phyloP scores from a whole-genome alignment of 1,140 invertebrate genomes.

The Bicyclus anynana region DNA sequence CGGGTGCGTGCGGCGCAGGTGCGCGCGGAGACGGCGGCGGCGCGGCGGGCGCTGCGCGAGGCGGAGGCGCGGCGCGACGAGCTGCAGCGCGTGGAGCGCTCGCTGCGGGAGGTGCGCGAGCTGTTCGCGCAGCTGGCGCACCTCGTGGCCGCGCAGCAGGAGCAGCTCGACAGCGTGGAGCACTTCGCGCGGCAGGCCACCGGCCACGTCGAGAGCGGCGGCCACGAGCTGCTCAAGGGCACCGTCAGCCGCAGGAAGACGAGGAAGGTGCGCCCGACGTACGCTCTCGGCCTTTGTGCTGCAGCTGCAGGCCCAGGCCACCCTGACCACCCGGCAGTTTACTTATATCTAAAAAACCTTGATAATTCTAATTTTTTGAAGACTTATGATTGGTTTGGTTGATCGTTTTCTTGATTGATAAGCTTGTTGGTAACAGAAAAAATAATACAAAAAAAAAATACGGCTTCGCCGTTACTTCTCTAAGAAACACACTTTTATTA shows the following conservation, averaged over 20 bases:
- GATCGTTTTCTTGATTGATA: too few relatives aligned
- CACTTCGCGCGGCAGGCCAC: slow-evolving; percentile 78
- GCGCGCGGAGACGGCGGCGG: slow-evolving; percentile 87
- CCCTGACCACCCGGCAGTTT: too few relatives aligned
- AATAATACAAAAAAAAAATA: too few relatives aligned
- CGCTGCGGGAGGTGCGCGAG: slow-evolving; percentile 88
- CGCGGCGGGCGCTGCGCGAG: slow-evolving; percentile 88
- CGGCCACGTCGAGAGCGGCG: slow-evolving; percentile 81
- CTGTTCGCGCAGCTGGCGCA: slow-evolving; percentile 90
- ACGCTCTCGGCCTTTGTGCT: neutral
- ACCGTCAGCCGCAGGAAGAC: slow-evolving; percentile 49
- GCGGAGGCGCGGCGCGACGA: slow-evolving; percentile 90
- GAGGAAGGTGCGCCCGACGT: slow-evolving; percentile 58
- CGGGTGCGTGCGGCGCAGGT: slow-evolving; percentile 77
- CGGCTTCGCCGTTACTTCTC: too few relatives aligned
- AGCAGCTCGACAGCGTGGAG: too few relatives aligned
- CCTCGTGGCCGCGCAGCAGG: slow-evolving; percentile 85
- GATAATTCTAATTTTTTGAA: too few relatives aligned
- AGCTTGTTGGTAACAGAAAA: too few relatives aligned
- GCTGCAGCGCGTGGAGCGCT: slow-evolving; percentile 89
- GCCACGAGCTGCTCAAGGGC: slow-evolving; percentile 59
- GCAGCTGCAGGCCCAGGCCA: neutral
- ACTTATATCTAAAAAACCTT: too few relatives aligned
- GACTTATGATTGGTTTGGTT: neutral
- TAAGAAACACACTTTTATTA: too few relatives aligned